Conservation (phyloP, 2,113 vertebrate genomes). For the Zeus faber region DNA sequence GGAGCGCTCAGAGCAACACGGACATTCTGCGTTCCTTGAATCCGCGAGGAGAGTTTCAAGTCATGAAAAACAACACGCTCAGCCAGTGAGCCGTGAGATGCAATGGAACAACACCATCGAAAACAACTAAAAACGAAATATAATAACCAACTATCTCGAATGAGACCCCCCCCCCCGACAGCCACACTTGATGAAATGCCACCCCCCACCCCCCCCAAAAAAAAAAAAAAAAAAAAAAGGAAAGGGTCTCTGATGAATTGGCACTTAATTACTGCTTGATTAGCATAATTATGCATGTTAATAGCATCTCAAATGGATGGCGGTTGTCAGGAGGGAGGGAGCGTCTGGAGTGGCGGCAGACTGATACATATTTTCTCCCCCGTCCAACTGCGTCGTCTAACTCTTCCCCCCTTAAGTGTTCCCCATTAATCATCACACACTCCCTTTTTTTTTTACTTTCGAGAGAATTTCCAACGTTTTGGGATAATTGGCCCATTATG, state of each 20-base stretch:
- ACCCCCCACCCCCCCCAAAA: too few relatives aligned
- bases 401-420: conserved; percentile 97
- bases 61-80: too few relatives aligned
- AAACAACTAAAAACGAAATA: too few relatives aligned
- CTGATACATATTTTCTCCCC: conserved; percentile 98
- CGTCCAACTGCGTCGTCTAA: conserved; percentile 96
- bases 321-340: conserved; percentile 98
- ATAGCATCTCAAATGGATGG: conserved; percentile 99
- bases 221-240: too few relatives aligned
- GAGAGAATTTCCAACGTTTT: conserved; percentile 97
- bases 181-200: conserved; percentile 92
- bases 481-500: conserved; percentile 96
- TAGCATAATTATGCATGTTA: conserved; percentile 99
- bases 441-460: conserved; percentile 98
- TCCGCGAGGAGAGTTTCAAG: too few relatives aligned
- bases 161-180: too few relatives aligned
- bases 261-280: conserved; percentile 99
- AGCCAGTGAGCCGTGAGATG: too few relatives aligned
- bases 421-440: conserved; percentile 94
- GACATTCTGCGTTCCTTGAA: too few relatives aligned
- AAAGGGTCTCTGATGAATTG: conserved; percentile 91
- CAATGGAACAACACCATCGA: too few relatives aligned
- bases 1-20: too few relatives aligned
- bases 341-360: conserved; percentile 97
- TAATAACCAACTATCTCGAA: too few relatives aligned